Conservation (phyloP, 2,113 vertebrate genomes). For the Carassius carassius region DNA sequence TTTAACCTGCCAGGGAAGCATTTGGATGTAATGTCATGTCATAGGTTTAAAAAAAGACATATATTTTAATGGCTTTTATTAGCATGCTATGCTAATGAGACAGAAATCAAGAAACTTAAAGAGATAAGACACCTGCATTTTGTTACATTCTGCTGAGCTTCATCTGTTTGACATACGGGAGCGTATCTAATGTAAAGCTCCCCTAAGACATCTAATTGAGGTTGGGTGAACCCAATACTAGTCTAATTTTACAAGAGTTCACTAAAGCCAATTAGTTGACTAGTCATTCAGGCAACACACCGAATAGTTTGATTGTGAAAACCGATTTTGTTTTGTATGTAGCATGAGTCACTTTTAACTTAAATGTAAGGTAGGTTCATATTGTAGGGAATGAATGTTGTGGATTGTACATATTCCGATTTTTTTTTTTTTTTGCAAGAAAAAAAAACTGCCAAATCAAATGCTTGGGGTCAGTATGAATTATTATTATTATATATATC, state of each 20-base stretch:
- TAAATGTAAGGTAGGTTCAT: neutral
- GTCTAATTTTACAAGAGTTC: neutral
- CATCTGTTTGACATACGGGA: neutral
- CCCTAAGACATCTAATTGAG: neutral
- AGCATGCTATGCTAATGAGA: neutral
- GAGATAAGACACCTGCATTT: neutral
- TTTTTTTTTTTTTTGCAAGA: too few relatives aligned
- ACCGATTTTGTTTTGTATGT: neutral
- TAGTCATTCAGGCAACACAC: neutral
- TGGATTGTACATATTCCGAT: too few relatives aligned
- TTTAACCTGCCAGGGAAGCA: neutral
- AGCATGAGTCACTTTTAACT: neutral
- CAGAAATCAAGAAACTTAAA: neutral
- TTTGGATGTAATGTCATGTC: neutral
- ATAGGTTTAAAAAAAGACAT: neutral
- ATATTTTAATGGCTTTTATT: neutral
- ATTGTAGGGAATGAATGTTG: neutral
- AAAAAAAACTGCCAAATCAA: too few relatives aligned
- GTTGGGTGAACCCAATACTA: neutral
- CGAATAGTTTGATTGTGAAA: neutral
- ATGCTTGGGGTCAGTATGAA: too few relatives aligned
- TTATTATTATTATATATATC: too few relatives aligned
- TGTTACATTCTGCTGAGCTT: neutral
- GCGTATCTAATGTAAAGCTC: neutral
- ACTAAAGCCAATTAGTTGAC: too few relatives aligned